Evolutionary conservation across 2,888 invertebrate genomes (phyloP).

Genomic region (Tiphia femorata): DNA sequence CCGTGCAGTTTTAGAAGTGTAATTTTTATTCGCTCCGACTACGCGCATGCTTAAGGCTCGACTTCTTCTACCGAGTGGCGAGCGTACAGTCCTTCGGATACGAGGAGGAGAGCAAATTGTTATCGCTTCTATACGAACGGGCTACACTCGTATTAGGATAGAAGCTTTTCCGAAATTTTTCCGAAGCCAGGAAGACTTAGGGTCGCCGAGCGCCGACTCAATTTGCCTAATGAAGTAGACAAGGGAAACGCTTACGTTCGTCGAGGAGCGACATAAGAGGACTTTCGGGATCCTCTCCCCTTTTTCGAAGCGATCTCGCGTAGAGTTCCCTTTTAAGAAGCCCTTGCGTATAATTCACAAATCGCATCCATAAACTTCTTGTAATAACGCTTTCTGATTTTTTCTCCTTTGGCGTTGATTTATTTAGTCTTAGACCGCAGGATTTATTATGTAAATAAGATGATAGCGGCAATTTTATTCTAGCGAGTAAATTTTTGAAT

Average conservation of each 20-base stretch:
- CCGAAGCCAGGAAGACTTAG: conserved; percentile 27
- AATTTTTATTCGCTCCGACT: conserved; percentile 38
- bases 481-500: too few species aligned
- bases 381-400: too few species aligned
- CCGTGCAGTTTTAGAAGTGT: conserved; percentile 31
- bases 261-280: conserved; percentile 30
- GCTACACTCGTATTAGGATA: conserved; percentile 46
- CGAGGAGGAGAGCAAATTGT: conserved; percentile 45
- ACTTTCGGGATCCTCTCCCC: conserved; percentile 21
- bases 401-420: too few species aligned
- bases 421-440: too few species aligned
- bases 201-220: conserved; percentile 38
- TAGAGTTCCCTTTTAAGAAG: too few species aligned
- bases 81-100: conserved; percentile 15
- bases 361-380: too few species aligned
- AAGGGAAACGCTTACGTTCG: conserved; percentile 13
- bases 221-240: conserved; percentile 48
- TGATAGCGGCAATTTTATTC: too few species aligned
- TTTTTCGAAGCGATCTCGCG: conserved; percentile 35
- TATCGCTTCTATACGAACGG: conserved; percentile 40
- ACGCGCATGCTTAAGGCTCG: conserved; percentile 25
- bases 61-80: neutral
- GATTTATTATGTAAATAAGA: too few species aligned
- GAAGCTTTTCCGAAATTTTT: conserved; percentile 49
- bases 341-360: too few species aligned